These are phyloP conservation scores for Pipistrellus pipistrellus DNA, from an alignment of 2,797 vertebrate species.

Conservation along the genomic window DNA sequence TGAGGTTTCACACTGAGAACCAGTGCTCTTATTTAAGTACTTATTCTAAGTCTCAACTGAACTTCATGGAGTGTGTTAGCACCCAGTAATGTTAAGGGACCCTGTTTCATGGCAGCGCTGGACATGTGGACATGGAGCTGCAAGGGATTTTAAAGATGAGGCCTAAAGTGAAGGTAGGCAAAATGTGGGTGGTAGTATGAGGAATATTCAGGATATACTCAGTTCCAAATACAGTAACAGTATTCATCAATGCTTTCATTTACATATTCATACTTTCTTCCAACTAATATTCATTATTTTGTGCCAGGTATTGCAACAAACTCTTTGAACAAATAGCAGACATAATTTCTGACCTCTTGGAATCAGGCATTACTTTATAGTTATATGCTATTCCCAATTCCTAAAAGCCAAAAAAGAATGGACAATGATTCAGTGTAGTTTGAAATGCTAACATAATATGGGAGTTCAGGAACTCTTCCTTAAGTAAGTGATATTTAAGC, in stretches of 20 bases:
- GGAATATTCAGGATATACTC: not conserved
- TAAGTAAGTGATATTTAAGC: not conserved
- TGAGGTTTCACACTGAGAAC: not conserved
- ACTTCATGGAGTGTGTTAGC: not conserved
- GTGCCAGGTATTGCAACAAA: not conserved
- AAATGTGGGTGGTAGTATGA: not conserved
- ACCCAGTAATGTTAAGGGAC: not conserved
- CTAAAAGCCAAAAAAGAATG: not conserved
- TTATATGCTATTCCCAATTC: not conserved
- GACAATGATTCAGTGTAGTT: not conserved
- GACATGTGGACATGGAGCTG: not conserved
- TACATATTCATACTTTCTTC: not conserved
- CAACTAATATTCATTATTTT: not conserved
- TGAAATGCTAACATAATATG: not conserved
- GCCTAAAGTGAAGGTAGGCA: not conserved
- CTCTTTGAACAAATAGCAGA: not conserved
- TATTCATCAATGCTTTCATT: not conserved
- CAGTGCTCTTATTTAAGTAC: not conserved
- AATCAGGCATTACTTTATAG: not conserved
- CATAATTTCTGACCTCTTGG: not conserved
- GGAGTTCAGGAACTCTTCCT: not conserved
- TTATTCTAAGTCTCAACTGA: not conserved
- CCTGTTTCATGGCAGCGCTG: not conserved
- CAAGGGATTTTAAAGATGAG: not conserved
- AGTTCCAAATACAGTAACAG: not conserved